Percentiles rank a stretch among this genome's conserved stretches.
Conservation (phyloP, 2,113 vertebrate species). For the Riparia riparia region DNA sequence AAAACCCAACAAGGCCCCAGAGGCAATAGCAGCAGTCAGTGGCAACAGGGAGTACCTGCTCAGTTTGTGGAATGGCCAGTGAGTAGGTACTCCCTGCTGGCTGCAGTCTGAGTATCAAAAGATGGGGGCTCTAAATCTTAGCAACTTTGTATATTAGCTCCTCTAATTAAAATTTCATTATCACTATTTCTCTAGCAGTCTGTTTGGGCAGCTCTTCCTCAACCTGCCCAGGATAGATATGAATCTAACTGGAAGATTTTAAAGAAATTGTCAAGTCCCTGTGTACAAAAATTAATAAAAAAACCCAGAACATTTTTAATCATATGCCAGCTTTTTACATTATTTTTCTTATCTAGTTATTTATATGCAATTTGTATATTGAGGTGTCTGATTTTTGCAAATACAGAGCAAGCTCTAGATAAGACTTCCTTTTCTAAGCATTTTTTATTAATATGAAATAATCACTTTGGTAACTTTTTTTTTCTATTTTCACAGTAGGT, state of each 20-base stretch:
- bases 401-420: neutral
- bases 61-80: neutral
- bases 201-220: neutral
- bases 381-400: neutral
- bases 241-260: neutral
- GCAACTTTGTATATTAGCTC: neutral
- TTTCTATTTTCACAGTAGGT: neutral
- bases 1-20: neutral
- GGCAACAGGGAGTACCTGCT: neutral
- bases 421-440: neutral
- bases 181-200: neutral
- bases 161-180: neutral
- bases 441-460: neutral
- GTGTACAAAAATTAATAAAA: neutral
- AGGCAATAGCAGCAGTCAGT: fast-evolving
- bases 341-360: neutral
- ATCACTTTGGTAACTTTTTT: neutral
- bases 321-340: neutral
- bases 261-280: neutral
- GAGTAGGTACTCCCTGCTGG: neutral
- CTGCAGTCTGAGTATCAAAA: neutral
- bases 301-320: neutral
- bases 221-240: neutral
- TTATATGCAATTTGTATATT: neutral
- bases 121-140: neutral